Evolutionary conservation across 2,797 vertebrate species (phyloP), one percentile per base, ranked within the genome.

Genomic region (Cyclopterus lumpus): DNA sequence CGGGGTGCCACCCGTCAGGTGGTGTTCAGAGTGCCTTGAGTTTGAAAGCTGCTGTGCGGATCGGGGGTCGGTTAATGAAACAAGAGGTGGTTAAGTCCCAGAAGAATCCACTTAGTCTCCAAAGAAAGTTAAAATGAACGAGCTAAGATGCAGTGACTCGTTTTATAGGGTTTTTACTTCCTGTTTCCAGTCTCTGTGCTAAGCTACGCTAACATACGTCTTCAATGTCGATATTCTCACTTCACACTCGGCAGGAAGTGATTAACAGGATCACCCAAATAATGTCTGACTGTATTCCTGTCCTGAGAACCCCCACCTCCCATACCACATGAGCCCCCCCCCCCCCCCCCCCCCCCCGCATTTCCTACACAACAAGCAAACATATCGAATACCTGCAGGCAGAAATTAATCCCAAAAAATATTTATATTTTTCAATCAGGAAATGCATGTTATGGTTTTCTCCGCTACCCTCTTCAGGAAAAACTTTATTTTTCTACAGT

Each of bases 11-110:
- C 42, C 7, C 12, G 12, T 6, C 26, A 5, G 40, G 20, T 63
- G 63, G 32, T 77, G 12, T 32, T 28, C 26, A 28, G 26, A 28
- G 26, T 28, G n/a, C 83, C 81, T 85, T 76, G 20, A 57, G 24
- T 66, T 78, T n/a, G 5, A 38, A 62, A 42, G 49, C 32, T 46
- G 63, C 44, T 67, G 16, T 28, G 16, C 59, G 18, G 14, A 22
- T 22, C 10, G 38, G 30, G 16, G 46, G 5, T 22, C 2, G 5
- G 18, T 61, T 10, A 4, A 36, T 7, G 4, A 40, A 38, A 30
- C 14, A 7, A 30, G 49, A 67, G 15, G 9, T 26, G 4, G 15
- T 46, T 12, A n/a, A 68, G 42, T 34, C 1, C 16, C 6, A 40
- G 34, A 42, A 44, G n/a, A 20, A 18, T 3, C 40, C 24, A 46